Evolutionary conservation across 2,888 invertebrate species (phyloP), one percentile per base, ranked within the genome.

Genomic region (Oxyteleia sp.): DNA sequence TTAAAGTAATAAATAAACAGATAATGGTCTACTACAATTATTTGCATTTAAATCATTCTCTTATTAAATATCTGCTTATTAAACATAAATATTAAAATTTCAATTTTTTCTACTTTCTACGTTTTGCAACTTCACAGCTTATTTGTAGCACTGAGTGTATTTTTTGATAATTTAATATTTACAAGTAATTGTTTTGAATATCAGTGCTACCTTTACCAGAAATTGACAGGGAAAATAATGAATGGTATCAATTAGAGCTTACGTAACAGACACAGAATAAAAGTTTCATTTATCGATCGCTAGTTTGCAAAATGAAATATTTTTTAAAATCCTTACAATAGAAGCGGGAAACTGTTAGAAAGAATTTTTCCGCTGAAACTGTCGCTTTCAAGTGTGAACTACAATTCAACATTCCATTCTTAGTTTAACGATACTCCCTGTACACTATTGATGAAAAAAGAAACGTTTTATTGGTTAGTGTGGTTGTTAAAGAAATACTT

Each of bases 351-450:
- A 43, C 45, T 29, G 32, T 47, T 32, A 32, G 47, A 64, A 47
- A 49, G 20, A 49, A 20, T 64, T 64, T 49, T 35, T 35, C 16
- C 23, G 38, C 5, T 49, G 47, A 18, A 49, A 64, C 20, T 4
- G 38, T 64, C 23, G 32, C 23, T 64, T 35, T 15, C 23, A 38
- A 49, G 38, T 38, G 64, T 49, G 38, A 51, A 49, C 49, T 64
- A 35, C 64, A 35, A 64, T 64, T 47, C 47, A 47, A 18, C 18
- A 49, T 63, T 63, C 63, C 18, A 32, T 47, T 63, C 47, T 47
- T 63, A 47, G 47, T 63, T 47, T 63, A 47, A 63, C 32, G 47
- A 49, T 47, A 47, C 63, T 63, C 13, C 51, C n/a, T 16, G 47
- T 20, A 11, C 18, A 11, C 47, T 8, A 11, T 16, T 18, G 2